Percentiles rank a stretch among this genome's conserved stretches.
phyloP scores from a whole-genome alignment of 2,797 vertebrate genomes.

The Eulemur rubriventer region DNA sequence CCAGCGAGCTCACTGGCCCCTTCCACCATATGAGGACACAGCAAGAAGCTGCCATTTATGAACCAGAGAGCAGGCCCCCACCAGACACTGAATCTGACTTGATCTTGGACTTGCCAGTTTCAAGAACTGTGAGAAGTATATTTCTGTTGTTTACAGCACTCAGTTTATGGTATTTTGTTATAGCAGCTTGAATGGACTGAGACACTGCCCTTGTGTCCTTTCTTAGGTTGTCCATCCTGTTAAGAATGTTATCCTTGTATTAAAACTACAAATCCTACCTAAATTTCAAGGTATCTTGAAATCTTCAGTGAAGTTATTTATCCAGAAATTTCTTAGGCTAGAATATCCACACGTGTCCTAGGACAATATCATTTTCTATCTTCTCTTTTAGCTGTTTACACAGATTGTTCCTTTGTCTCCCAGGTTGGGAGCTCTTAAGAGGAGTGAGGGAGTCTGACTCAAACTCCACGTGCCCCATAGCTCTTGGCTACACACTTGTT shows the following conservation, averaged over 20 bases:
- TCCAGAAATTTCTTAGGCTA: background rate
- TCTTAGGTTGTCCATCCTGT: background rate
- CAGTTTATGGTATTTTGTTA: background rate
- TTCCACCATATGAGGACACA: background rate
- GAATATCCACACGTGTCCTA: background rate
- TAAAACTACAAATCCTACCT: background rate
- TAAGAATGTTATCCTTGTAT: background rate
- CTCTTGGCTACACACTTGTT: background rate
- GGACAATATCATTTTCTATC: background rate
- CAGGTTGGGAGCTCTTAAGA: background rate
- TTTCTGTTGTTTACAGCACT: background rate
- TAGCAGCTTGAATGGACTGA: background rate
- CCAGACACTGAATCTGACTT: background rate
- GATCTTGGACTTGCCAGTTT: background rate
- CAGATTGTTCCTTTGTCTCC: background rate
- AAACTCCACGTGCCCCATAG: background rate
- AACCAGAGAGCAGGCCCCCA: background rate
- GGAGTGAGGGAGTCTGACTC: background rate
- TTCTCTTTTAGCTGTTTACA: background rate
- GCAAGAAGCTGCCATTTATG: background rate
- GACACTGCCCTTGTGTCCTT: background rate
- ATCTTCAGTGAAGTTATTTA: background rate
- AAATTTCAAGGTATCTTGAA: conserved; percentile 18
- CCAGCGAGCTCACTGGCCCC: background rate
- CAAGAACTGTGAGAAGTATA: background rate